These are phyloP conservation scores for Ormyrus pomaceus DNA, from an alignment of 2,888 invertebrate species.

Conservation along the genomic window DNA sequence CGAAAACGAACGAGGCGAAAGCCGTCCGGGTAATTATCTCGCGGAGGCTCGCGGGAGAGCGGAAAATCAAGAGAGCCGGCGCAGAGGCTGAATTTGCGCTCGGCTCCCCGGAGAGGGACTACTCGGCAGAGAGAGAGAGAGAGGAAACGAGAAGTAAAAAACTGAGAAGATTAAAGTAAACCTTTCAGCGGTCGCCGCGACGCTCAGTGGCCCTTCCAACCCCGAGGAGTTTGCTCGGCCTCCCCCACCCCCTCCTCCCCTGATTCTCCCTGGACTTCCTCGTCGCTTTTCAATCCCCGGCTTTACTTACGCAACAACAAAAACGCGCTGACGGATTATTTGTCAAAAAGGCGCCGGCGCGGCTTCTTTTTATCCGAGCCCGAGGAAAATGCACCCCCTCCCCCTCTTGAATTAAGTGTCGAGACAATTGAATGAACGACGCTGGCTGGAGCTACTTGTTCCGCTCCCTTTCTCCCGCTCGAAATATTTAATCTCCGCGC, in stretches of 20 bases:
- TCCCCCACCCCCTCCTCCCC: neutral
- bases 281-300: slow-evolving; percentile 15
- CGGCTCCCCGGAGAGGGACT: too few relatives aligned
- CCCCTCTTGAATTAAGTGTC: slow-evolving; percentile 8
- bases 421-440: slow-evolving; percentile 13
- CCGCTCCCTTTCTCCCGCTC: too few relatives aligned
- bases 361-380: neutral
- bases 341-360: slow-evolving; percentile 27
- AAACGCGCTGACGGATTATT: neutral
- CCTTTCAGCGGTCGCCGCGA: slow-evolving; percentile 41
- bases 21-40: too few relatives aligned
- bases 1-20: too few relatives aligned
- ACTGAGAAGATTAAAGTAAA: slow-evolving; percentile 38
- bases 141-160: neutral
- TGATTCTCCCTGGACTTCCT: neutral
- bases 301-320: slow-evolving; percentile 14
- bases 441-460: neutral
- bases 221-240: slow-evolving; percentile 25
- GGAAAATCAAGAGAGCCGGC: too few relatives aligned
- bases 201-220: too few relatives aligned
- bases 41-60: too few relatives aligned
- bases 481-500: too few relatives aligned
- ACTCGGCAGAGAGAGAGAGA: slow-evolving; percentile 1
- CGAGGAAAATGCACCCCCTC: neutral
- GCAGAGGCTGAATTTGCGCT: too few relatives aligned